Evolutionary conservation across 2,888 invertebrate genomes (phyloP).

Genomic region (Ceraclea dissimilis): DNA sequence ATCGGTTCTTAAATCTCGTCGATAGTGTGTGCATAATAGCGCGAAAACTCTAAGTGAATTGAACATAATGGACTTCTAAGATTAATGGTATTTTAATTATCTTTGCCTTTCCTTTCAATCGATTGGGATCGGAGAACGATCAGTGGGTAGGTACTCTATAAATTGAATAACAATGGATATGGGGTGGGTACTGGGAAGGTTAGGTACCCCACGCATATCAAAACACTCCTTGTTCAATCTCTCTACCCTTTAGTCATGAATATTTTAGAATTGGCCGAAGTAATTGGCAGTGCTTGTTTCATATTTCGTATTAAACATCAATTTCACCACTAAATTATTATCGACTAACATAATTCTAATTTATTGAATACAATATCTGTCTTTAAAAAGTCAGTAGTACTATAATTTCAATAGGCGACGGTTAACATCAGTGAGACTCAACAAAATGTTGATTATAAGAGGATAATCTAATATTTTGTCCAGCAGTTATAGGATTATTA

Average conservation of each 20-base stretch:
- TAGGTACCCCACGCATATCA: background rate
- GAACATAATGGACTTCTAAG: conserved; percentile 25
- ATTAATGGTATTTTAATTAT: conserved; percentile 27
- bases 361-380: too few relatives aligned
- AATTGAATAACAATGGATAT: conserved; percentile 13
- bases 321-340: too few relatives aligned
- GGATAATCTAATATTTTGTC: too few relatives aligned
- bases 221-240: background rate
- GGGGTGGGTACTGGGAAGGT: background rate
- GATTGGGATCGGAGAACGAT: conserved; percentile 21
- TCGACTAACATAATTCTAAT: too few relatives aligned
- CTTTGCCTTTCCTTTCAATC: conserved; percentile 17
- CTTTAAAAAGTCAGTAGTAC: too few relatives aligned
- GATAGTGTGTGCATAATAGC: conserved; percentile 25
- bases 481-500: too few relatives aligned
- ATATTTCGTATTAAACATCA: too few relatives aligned
- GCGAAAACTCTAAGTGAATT: conserved; percentile 24
- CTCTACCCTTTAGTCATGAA: background rate
- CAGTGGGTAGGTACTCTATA: conserved; percentile 5
- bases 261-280: too few relatives aligned
- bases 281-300: too few relatives aligned
- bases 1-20: conserved; percentile 3
- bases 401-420: too few relatives aligned
- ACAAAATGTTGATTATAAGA: too few relatives aligned
- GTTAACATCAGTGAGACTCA: too few relatives aligned